These are phyloP conservation scores for Myrmecophaga tridactyla DNA, from an alignment of 2,113 vertebrate species.

Conservation along the genomic window DNA sequence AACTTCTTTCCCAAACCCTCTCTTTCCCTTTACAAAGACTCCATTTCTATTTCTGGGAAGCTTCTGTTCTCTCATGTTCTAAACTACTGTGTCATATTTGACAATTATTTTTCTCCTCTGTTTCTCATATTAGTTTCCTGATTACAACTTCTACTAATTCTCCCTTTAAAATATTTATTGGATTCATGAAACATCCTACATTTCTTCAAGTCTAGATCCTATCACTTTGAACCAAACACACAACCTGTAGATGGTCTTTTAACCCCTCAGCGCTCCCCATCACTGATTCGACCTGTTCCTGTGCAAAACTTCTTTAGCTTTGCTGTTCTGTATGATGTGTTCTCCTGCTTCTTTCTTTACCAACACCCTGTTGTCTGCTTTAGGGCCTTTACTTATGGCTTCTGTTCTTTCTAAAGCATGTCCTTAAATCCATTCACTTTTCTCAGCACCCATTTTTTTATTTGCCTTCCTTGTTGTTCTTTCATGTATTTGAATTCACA, in stretches of 20 bases:
- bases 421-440: accelerated
- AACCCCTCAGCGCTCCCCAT: accelerated
- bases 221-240: not conserved
- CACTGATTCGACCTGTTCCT: accelerated
- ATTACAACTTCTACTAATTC: accelerated
- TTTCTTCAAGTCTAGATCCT: not conserved
- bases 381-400: not conserved
- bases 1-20: not conserved
- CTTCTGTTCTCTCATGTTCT: not conserved
- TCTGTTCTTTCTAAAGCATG: not conserved
- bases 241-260: accelerated
- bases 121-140: accelerated
- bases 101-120: not conserved
- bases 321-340: accelerated
- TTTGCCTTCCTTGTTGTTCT: not conserved
- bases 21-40: not conserved
- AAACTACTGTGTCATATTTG: too few relatives aligned
- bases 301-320: accelerated
- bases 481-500: not conserved
- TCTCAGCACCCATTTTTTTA: not conserved
- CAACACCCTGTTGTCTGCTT: too few relatives aligned
- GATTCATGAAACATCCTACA: not conserved
- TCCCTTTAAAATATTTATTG: not conserved
- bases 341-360: not conserved
- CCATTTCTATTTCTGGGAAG: not conserved